phyloP scores from a whole-genome alignment of 2,797 vertebrate genomes.

The Crax fasciolata region DNA sequence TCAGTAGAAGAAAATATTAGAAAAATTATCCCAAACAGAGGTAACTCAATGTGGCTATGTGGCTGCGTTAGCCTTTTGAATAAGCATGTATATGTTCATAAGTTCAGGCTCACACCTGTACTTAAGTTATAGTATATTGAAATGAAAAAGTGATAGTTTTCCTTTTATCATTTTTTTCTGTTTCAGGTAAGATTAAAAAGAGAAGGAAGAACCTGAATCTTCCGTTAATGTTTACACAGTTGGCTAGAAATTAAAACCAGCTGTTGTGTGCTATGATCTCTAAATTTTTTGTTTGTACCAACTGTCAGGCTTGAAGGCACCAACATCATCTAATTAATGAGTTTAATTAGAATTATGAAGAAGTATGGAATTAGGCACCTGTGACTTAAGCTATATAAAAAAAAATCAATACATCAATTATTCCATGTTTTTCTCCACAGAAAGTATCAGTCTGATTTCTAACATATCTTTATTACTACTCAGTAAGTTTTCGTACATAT shows the following conservation, averaged over 20 bases:
- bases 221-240: constrained; percentile 22
- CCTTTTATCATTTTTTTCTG: neutral
- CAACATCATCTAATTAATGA: constrained; percentile 42
- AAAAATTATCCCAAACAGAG: neutral
- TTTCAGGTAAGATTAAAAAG: constrained; percentile 9
- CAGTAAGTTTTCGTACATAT: neutral
- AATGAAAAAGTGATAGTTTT: neutral
- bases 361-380: constrained; percentile 31
- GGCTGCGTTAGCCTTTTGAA: neutral
- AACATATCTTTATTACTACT: neutral
- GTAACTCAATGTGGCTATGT: neutral
- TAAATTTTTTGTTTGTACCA: constrained; percentile 20
- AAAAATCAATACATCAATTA: neutral
- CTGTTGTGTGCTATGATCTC: constrained; percentile 37
- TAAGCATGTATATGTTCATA: neutral
- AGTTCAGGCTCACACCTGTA: neutral
- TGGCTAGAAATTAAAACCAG: constrained; percentile 58
- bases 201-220: neutral
- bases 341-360: constrained; percentile 53
- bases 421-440: neutral
- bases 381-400: neutral
- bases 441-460: neutral
- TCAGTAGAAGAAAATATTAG: neutral
- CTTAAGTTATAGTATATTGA: neutral
- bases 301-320: constrained; percentile 32